phyloP scores from a whole-genome alignment of 2,888 invertebrate species.

The Acrobasis suavella region DNA sequence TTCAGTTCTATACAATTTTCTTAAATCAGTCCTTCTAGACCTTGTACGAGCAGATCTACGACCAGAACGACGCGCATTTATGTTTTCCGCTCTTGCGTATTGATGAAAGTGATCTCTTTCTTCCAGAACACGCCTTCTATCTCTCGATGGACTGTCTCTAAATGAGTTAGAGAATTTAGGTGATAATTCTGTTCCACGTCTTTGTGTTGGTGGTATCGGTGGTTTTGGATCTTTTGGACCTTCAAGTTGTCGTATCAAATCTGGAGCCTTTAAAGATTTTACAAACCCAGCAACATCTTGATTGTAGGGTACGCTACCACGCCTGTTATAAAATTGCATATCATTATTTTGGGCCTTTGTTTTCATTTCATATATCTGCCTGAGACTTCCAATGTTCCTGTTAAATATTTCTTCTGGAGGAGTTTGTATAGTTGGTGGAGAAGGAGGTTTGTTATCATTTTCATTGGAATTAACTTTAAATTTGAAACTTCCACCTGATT shows the following conservation, averaged over 20 bases:
- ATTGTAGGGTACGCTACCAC: conserved; percentile 64
- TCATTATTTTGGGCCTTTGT: conserved; percentile 69
- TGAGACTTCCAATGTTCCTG: conserved; percentile 86
- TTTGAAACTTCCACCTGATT: conserved; percentile 88
- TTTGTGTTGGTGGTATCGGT: conserved; percentile 70
- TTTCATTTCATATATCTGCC: conserved; percentile 91
- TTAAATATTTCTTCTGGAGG: conserved; percentile 69
- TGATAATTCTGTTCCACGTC: conserved; percentile 54
- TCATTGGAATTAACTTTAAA: conserved; percentile 59
- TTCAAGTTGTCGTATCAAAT: conserved; percentile 61
- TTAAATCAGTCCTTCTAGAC: conserved; percentile 66
- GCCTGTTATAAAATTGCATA: conserved; percentile 57
- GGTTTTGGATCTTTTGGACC: conserved; percentile 61
- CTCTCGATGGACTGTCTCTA: conserved; percentile 61
- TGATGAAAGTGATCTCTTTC: conserved; percentile 65
- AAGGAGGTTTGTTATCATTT: conserved; percentile 46
- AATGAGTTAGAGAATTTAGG: conserved; percentile 50
- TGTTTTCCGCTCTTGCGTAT: conserved; percentile 59
- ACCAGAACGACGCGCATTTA: conserved; percentile 65
- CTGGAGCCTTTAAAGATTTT: conserved; percentile 58
- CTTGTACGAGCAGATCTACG: conserved; percentile 68
- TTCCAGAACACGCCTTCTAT: conserved; percentile 59
- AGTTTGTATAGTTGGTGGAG: conserved; percentile 32
- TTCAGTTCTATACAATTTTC: conserved; percentile 76
- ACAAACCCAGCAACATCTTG: conserved; percentile 60